These are phyloP conservation scores for Epinotia demarniana DNA, from an alignment of 2,888 invertebrate species.

Conservation along the genomic window DNA sequence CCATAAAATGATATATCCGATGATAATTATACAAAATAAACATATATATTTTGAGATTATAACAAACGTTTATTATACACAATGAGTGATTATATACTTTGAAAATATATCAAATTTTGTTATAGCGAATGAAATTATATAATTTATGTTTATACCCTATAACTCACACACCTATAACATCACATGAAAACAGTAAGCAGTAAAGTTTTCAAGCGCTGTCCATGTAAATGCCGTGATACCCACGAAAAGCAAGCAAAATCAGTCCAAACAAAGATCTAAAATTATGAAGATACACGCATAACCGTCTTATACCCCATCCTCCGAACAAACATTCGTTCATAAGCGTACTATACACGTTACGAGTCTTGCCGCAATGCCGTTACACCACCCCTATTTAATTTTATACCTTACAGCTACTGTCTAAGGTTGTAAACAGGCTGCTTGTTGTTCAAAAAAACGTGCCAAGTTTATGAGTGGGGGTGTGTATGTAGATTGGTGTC, in stretches of 20 bases:
- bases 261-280: slow-evolving; percentile 11
- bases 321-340: background rate
- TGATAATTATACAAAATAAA: too few species aligned
- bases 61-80: too few species aligned
- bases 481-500: slow-evolving; percentile 26
- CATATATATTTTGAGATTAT: too few species aligned
- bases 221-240: background rate
- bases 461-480: slow-evolving; percentile 27
- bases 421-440: slow-evolving; percentile 8
- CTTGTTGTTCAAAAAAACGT: slow-evolving; percentile 2
- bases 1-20: too few species aligned
- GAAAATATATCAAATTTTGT: too few species aligned
- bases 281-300: slow-evolving; percentile 8
- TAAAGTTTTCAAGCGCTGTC: too few species aligned
- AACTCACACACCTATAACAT: too few species aligned
- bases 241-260: background rate
- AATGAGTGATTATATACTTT: too few species aligned
- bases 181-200: too few species aligned
- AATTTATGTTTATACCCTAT: too few species aligned
- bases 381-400: background rate
- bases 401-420: background rate
- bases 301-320: background rate
- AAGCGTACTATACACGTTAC: slow-evolving; percentile 19
- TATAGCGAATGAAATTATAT: too few species aligned
- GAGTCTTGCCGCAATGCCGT: slow-evolving; percentile 2